phyloP scores from a whole-genome alignment of 2,113 vertebrate genomes.

The Chascanopsetta lugubris region DNA sequence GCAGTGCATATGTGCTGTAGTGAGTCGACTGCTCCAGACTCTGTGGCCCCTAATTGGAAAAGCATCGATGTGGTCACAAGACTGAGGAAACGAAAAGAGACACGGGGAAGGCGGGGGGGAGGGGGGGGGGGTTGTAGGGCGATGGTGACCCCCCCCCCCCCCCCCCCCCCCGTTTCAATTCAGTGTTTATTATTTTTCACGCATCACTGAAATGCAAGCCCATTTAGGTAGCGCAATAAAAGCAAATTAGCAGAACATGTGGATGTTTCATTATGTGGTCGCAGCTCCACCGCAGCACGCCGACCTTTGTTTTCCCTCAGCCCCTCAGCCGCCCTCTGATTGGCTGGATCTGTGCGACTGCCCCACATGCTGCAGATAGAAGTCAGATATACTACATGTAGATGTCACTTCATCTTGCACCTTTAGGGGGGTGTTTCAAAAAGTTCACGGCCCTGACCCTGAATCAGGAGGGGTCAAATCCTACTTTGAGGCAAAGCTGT shows the following conservation, averaged over 20 bases:
- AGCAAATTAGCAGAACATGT: slow-evolving; percentile 63
- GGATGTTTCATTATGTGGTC: slow-evolving; percentile 55
- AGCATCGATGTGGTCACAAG: slow-evolving; percentile 56
- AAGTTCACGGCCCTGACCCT: no score
- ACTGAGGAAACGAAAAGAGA: slow-evolving; percentile 46
- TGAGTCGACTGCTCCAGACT: no score
- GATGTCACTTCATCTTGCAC: slow-evolving; percentile 3
- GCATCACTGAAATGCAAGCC: slow-evolving; percentile 53
- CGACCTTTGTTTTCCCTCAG: slow-evolving; percentile 19
- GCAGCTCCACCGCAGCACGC: slow-evolving; percentile 21
- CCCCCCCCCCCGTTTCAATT: slow-evolving; percentile 49
- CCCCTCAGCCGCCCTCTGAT: slow-evolving; percentile 11
- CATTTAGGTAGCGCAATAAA: slow-evolving; percentile 68
- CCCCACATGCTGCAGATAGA: no score
- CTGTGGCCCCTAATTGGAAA: slow-evolving; percentile 63
- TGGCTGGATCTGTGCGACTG: slow-evolving; percentile 11
- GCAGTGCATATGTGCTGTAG: slow-evolving; percentile 75
- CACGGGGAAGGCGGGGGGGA: neutral
- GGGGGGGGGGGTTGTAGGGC: slow-evolving; percentile 37
- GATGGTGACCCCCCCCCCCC: no score
- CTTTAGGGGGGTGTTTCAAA: no score
- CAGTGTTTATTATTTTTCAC: slow-evolving; percentile 64
- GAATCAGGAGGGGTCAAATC: no score
- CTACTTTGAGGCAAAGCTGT: no score
- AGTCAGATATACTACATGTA: neutral